Evolutionary conservation across 2,888 invertebrate genomes (phyloP), one percentile per base, ranked within the genome.

Genomic region (Apamea epomidion): DNA sequence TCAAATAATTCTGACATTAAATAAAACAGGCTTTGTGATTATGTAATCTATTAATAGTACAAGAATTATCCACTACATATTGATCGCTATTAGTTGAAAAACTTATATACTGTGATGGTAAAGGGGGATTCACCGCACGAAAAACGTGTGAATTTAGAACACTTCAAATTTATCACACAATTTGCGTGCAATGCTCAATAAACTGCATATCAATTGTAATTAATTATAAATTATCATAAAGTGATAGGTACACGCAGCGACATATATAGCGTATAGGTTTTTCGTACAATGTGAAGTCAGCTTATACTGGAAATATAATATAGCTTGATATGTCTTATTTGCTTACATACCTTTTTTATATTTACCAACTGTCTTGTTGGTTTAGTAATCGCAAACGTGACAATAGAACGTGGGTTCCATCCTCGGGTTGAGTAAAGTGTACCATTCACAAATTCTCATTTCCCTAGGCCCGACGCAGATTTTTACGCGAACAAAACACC

Each of bases 151-250:
- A 42, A 42, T 54, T 51, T 65, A 78, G 32, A 78, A 42, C 51
- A 77, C 1, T 8, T 16, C 16, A 1, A 62, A 8, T 6, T n/a
- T n/a, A n/a, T 32, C 18, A 2, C 2, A 25, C 14, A 42, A 18
- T 64, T 77, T 78, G 51, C 25, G 42, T 51, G 25, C 10, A n/a
- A 18, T 8, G 1, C 51, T 42, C 14, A 42, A 78, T 32, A 54
- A 64, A 42, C 64, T 78, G 45, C 29, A 65, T 78, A 78, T 42
- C 42, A 16, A 21, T 76, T 2, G 4, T 18, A 18, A 65, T 78
- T 25, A 42, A 51, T 29, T 16, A 64, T 3, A 4, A 32, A 58
- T 60, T 60, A 76, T 78, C 48, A 64, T 42, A 42, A 32, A 51
- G 8, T 25, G 4, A 54, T 25, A 54, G 21, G 54, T 54, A 25